Evolutionary conservation across 1,140 invertebrate species (phyloP).

Genomic region (Drosophila bocki): DNA sequence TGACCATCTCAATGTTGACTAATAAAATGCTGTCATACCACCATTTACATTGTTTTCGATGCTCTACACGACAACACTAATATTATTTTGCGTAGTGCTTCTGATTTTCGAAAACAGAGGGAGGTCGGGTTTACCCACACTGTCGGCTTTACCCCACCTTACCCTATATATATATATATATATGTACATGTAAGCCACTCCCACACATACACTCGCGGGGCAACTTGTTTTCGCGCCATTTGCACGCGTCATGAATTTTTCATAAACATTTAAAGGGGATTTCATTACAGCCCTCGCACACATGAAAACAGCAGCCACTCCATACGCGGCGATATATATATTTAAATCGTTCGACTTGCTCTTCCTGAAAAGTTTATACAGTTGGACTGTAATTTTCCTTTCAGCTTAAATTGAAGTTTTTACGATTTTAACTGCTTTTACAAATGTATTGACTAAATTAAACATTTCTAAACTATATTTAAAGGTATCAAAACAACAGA

Average conservation of each 20-base stretch:
- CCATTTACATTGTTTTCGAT: too few species aligned
- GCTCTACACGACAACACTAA: too few species aligned
- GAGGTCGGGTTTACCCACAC: too few species aligned
- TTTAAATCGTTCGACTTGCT: constrained; percentile 33
- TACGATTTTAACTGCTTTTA: not conserved
- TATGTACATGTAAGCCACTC: constrained; percentile 22
- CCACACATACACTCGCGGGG: constrained; percentile 32
- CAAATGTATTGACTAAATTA: not conserved
- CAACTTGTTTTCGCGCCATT: constrained; percentile 83
- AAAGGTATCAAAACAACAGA: not conserved
- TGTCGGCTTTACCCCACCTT: too few species aligned
- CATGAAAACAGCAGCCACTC: constrained; percentile 17
- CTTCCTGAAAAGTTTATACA: constrained; percentile 16
- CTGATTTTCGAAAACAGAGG: too few species aligned
- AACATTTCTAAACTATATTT: not conserved
- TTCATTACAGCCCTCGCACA: constrained; percentile 69
- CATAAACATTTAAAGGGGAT: constrained; percentile 82
- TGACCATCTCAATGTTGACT: too few species aligned
- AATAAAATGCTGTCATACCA: too few species aligned
- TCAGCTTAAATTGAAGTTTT: not conserved
- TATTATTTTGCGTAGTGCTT: too few species aligned
- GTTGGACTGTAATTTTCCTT: not conserved
- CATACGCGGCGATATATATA: constrained; percentile 11
- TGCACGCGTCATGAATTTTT: constrained; percentile 84
- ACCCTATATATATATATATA: not conserved